Conservation (phyloP, 2,797 vertebrate species). For the Sebastes jordani region DNA sequence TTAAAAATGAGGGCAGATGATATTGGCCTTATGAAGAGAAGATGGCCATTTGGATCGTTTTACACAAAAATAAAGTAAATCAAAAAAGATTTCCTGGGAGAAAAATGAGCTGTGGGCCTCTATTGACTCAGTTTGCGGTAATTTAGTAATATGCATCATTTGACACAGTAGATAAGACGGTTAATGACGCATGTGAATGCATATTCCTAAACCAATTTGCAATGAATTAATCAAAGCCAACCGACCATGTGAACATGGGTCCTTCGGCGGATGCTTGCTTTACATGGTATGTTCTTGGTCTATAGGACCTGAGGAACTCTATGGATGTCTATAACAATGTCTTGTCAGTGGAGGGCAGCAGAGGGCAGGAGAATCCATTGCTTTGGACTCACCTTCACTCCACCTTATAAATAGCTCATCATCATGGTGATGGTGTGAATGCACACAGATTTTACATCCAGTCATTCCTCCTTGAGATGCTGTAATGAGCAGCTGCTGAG, state of each 20-base stretch:
- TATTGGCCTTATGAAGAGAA: background rate
- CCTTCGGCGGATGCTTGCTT: background rate
- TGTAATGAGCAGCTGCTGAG: background rate
- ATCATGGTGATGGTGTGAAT: constrained; percentile 42
- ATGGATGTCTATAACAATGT: background rate
- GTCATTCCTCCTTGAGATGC: background rate
- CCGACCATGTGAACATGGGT: too few relatives aligned
- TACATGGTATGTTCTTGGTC: background rate
- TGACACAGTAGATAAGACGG: background rate
- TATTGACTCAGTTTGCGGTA: background rate
- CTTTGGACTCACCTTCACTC: background rate
- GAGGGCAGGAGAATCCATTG: background rate
- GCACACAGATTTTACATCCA: background rate
- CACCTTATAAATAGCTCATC: constrained; percentile 35
- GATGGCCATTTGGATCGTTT: background rate
- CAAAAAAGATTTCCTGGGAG: background rate
- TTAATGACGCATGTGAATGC: background rate
- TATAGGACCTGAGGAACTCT: background rate
- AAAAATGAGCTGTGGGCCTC: too few relatives aligned
- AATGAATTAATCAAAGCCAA: background rate
- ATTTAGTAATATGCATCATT: background rate
- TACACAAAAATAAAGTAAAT: background rate
- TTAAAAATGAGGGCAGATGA: background rate
- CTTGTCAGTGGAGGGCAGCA: constrained; percentile 40
- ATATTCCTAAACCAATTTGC: background rate